Conservation (phyloP, 1,140 invertebrate genomes). For the Bombus waltoni region DNA sequence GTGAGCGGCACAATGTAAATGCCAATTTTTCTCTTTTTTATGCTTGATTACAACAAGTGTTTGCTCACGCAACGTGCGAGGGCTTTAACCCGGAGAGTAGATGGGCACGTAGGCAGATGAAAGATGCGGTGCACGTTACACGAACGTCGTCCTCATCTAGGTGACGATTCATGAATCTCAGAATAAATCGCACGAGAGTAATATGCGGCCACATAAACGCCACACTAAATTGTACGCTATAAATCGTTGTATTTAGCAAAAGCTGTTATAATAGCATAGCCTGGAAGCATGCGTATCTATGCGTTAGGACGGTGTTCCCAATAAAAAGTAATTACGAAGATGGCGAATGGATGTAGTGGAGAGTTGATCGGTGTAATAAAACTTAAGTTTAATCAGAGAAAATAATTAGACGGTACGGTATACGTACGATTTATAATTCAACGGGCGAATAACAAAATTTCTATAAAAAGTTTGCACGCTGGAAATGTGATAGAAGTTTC, state of each 20-base stretch:
- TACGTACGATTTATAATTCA: no score
- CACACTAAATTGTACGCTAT: background rate
- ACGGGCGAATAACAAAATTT: no score
- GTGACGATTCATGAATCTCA: slow-evolving; percentile 35
- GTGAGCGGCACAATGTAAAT: slow-evolving; percentile 11
- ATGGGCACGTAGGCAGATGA: slow-evolving; percentile 10
- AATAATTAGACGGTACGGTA: no score
- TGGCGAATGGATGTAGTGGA: background rate
- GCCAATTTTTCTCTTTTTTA: background rate
- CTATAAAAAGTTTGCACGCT: no score
- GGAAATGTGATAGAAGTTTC: no score
- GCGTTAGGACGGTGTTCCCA: background rate
- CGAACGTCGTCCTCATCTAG: slow-evolving; percentile 7
- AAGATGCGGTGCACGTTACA: slow-evolving; percentile 7
- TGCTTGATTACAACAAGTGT: slow-evolving; percentile 21
- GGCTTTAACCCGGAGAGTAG: slow-evolving; percentile 15
- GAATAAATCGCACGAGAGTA: slow-evolving; percentile 34
- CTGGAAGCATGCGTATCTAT: background rate
- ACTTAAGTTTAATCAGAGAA: background rate
- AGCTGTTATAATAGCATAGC: background rate
- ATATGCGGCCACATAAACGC: slow-evolving; percentile 7
- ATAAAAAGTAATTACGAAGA: background rate
- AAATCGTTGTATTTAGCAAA: slow-evolving; percentile 20
- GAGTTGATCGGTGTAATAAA: background rate
- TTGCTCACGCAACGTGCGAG: slow-evolving; percentile 22